phyloP scores from a whole-genome alignment of 2,888 invertebrate species.

The Cremastinae sp. region DNA sequence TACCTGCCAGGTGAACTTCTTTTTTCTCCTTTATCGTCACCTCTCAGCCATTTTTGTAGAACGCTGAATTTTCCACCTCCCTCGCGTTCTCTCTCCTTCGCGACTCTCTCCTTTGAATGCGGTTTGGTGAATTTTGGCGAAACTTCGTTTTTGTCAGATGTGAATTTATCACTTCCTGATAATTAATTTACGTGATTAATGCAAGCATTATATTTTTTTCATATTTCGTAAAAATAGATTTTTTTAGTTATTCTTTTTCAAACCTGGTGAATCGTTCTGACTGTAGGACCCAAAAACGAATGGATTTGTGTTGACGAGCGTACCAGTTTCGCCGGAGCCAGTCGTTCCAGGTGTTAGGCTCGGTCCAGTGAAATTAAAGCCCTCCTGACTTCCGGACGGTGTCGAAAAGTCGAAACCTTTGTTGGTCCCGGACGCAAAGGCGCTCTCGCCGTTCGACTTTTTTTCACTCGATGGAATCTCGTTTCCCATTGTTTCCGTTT shows the following conservation, averaged over 20 bases:
- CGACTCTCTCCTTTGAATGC: slow-evolving; percentile 73
- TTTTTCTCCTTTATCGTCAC: slow-evolving; percentile 80
- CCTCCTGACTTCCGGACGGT: slow-evolving; percentile 73
- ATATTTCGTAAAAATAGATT: slow-evolving; percentile 1
- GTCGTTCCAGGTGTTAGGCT: slow-evolving; percentile 69
- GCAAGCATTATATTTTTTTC: not conserved
- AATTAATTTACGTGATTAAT: slow-evolving; percentile 8
- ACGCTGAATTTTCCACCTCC: slow-evolving; percentile 81
- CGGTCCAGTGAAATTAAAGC: slow-evolving; percentile 73
- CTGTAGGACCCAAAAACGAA: slow-evolving; percentile 80
- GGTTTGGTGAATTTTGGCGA: slow-evolving; percentile 73
- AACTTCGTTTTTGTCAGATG: slow-evolving; percentile 72
- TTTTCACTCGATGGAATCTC: slow-evolving; percentile 73
- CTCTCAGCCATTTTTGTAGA: slow-evolving; percentile 83
- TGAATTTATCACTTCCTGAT: slow-evolving; percentile 70
- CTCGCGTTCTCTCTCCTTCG: slow-evolving; percentile 73
- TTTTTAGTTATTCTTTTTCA: not conserved
- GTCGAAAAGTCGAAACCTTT: slow-evolving; percentile 84
- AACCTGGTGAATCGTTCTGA: slow-evolving; percentile 74
- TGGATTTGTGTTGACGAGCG: slow-evolving; percentile 74
- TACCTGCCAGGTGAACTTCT: slow-evolving; percentile 77
- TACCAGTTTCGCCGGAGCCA: slow-evolving; percentile 69
- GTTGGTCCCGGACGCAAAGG: slow-evolving; percentile 73
- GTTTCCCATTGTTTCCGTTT: slow-evolving; percentile 72
- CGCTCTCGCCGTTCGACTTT: slow-evolving; percentile 68